Conservation (phyloP, 2,797 vertebrate genomes). For the Tamandua tetradactyla region DNA sequence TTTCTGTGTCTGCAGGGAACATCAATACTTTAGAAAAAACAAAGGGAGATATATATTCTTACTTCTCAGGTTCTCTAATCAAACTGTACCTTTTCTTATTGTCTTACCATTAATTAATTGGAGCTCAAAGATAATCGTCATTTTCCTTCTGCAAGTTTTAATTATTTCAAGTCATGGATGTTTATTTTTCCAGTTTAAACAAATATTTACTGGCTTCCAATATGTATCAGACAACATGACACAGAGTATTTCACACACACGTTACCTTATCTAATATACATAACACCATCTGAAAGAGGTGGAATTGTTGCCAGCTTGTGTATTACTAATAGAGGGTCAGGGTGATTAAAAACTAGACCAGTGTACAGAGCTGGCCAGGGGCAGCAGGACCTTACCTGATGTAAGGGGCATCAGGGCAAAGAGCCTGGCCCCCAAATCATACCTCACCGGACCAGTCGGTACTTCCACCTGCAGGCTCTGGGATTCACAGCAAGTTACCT, state of each 20-base stretch:
- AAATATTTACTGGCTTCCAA: background rate
- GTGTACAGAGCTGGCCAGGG: background rate
- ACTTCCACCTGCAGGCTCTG: background rate
- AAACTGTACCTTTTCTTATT: background rate
- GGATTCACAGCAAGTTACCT: background rate
- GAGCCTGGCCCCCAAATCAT: background rate
- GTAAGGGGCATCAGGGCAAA: accelerated
- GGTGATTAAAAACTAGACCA: background rate
- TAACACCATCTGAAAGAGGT: background rate
- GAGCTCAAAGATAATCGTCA: background rate
- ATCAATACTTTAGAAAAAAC: background rate
- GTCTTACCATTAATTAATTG: background rate
- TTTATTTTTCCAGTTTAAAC: background rate
- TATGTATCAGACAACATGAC: background rate
- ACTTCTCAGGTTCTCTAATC: background rate
- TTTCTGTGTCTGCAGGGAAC: background rate
- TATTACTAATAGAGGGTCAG: background rate
- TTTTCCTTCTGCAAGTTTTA: background rate
- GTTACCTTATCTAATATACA: background rate
- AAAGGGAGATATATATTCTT: slow-evolving; percentile 1
- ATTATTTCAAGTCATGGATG: background rate
- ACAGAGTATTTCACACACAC: background rate
- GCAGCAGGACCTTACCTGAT: background rate
- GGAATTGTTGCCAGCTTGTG: background rate
- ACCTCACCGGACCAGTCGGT: background rate